Base-by-base conservation (phyloP, 2,797 vertebrate genomes). In the Aldrovandia affinis region DNA sequence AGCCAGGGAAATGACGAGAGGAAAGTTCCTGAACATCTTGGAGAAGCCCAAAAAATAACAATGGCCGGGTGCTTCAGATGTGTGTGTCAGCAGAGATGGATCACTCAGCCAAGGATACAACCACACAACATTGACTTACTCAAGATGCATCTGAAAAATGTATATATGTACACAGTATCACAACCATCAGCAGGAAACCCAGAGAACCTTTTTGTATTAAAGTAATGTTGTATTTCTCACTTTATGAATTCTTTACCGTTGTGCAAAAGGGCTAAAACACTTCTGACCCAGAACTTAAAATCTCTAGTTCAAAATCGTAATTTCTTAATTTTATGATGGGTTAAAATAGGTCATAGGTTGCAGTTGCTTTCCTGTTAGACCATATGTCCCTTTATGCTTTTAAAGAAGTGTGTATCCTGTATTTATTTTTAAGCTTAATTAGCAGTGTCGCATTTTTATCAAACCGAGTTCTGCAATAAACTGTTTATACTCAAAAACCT, bases 1-100 rank as follows among this genome's bases (percentile, higher is more conserved):
- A 99, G 98, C 98, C 85, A 95, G 98, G 91, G 98, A 99, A 94
- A 99, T 99, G 98, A 99, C 98, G 85, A 95, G 98, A 82, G 98
- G 98, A 3, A 99, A 99, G 90, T 99, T 99, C 91, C 95, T 99
- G 89, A 99, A 99, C 92, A 99, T 99, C 92, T 90, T 99, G 92
- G 98, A 99, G 92, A 97, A 97, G 90, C 96, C 97, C 55, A 99
- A 97, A 94, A 99, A 99, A 92, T 99, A 96, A 93, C 88, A 80
- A 93, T 88, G 95, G 7, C 20, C 30, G 18, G 28, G 12, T 50
- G n/a, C n/a, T 30, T 44, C 77, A 79, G 44, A 7, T 81, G n/a
- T 83, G n/a, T 81, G 42, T 47, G 44, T 82, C 79, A 52, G 2
- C 63, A 83, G 22, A 85, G 39, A 65, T 82, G 30, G 82, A 65